These are phyloP conservation scores for Eilema sororculum DNA, from an alignment of 2,888 invertebrate species.

Conservation along the genomic window DNA sequence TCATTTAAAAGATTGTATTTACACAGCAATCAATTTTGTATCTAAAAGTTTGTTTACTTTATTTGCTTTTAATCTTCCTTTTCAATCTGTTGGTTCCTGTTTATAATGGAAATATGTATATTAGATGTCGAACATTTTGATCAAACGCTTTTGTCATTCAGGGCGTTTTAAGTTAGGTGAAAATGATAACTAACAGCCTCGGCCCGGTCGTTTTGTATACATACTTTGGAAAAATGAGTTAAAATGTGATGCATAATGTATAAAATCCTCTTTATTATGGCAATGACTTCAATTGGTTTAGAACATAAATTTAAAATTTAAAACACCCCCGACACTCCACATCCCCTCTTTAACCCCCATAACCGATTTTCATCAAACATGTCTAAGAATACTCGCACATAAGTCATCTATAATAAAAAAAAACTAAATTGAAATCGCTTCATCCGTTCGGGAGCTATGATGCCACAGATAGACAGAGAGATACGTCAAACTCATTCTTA, in stretches of 20 bases:
- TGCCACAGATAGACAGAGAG: too few species aligned
- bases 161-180: neutral
- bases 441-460: too few species aligned
- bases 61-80: slow-evolving; percentile 43
- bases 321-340: too few species aligned
- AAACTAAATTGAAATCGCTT: too few species aligned
- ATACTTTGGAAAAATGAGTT: neutral
- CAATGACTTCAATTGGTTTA: neutral
- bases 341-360: too few species aligned
- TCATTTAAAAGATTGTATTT: slow-evolving; percentile 36
- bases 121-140: slow-evolving; percentile 15
- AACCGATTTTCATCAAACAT: too few species aligned
- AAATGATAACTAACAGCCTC: neutral
- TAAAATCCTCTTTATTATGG: neutral
- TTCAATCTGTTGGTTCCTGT: slow-evolving; percentile 21
- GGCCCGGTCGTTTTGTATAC: neutral
- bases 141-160: slow-evolving; percentile 13
- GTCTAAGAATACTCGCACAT: too few species aligned
- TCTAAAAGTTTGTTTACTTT: slow-evolving; percentile 21
- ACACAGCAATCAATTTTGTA: slow-evolving; percentile 29
- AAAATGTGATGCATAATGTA: too few species aligned
- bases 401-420: too few species aligned
- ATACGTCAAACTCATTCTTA: too few species aligned
- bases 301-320: neutral
- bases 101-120: slow-evolving; percentile 29